phyloP scores from a whole-genome alignment of 2,797 vertebrate genomes.

The Euphonia xanthogaster region DNA sequence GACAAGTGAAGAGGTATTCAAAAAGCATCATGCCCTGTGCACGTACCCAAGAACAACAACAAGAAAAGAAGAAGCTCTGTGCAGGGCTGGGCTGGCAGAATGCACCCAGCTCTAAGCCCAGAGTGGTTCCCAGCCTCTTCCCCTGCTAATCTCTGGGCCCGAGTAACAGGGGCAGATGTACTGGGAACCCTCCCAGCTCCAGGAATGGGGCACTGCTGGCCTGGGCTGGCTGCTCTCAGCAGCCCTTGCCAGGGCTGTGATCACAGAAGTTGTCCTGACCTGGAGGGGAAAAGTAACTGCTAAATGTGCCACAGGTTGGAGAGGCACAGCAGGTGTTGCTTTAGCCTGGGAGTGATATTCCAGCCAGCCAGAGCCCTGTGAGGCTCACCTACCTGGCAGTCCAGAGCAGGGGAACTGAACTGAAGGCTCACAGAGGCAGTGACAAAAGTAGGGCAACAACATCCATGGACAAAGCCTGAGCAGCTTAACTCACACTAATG shows the following conservation, averaged over 20 bases:
- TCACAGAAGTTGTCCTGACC: neutral
- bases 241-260: no score
- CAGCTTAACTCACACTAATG: neutral
- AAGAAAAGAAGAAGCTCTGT: neutral
- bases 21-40: rapidly evolving
- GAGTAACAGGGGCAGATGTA: neutral
- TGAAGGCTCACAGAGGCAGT: neutral
- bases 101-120: neutral
- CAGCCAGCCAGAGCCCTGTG: neutral
- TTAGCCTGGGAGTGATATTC: neutral
- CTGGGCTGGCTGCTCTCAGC: neutral
- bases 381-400: neutral
- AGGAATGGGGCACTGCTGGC: rapidly evolving
- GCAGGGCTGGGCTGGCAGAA: neutral
- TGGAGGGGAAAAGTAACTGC: neutral
- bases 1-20: neutral
- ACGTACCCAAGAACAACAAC: neutral
- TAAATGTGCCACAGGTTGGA: neutral
- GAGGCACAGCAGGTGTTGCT: neutral
- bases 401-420: neutral
- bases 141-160: neutral
- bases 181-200: neutral
- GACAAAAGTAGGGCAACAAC: neutral
- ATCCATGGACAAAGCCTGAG: neutral
- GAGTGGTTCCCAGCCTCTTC: neutral